Conservation (phyloP, 1,140 invertebrate genomes). For the Polypedilum vanderplanki region DNA sequence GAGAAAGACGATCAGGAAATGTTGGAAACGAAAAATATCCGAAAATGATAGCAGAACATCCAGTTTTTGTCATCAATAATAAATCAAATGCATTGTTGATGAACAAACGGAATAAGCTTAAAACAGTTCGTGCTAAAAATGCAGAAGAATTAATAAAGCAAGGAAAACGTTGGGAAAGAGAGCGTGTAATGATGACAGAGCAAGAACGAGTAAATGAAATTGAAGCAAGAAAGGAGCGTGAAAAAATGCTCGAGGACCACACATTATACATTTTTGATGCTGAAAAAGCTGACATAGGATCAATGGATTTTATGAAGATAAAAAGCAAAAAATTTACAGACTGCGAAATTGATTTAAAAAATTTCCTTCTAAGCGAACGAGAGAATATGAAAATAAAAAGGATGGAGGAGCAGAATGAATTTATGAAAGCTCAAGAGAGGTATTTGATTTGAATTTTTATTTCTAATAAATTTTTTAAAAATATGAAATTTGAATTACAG, state of each 20-base stretch:
- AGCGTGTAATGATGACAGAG: conserved; percentile 38
- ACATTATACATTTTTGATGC: background rate
- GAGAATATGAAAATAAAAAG: conserved; percentile 42
- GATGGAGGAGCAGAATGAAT: conserved; percentile 36
- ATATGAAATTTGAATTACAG: background rate
- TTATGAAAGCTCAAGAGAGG: conserved; percentile 39
- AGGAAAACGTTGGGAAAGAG: conserved; percentile 42
- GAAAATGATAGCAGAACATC: conserved; percentile 52
- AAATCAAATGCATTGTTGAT: conserved; percentile 50
- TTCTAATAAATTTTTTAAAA: conserved; percentile 34
- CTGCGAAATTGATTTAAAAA: conserved; percentile 41
- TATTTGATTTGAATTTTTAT: conserved; percentile 40
- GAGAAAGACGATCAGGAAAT: conserved; percentile 55
- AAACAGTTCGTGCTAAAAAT: conserved; percentile 42
- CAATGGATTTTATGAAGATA: background rate
- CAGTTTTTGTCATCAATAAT: conserved; percentile 53
- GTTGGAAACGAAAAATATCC: conserved; percentile 53
- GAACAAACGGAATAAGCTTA: conserved; percentile 47
- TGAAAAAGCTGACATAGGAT: background rate
- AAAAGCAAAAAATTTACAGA: conserved; percentile 38
- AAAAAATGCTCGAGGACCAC: conserved; percentile 34
- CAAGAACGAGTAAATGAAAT: conserved; percentile 33
- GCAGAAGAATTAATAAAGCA: conserved; percentile 40
- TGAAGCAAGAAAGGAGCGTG: conserved; percentile 33
- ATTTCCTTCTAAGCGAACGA: conserved; percentile 40